phyloP scores from a whole-genome alignment of 1,140 invertebrate genomes.

The Formica exsecta region DNA sequence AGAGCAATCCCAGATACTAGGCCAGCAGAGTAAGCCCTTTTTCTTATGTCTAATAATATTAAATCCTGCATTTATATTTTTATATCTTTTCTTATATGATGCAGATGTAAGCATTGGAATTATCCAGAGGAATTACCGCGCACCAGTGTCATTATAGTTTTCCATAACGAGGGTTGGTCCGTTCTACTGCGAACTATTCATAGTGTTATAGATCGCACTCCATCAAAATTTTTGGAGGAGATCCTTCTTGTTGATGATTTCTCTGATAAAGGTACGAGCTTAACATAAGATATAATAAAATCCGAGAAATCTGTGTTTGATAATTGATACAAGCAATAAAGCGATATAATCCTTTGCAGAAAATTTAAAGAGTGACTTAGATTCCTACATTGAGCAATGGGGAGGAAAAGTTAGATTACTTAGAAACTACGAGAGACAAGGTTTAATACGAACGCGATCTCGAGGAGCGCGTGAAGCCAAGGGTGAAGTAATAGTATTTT shows the following conservation, averaged over 20 bases:
- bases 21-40: constrained; percentile 90
- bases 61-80: constrained; percentile 15
- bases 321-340: constrained; percentile 14
- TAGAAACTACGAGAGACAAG: constrained; percentile 95
- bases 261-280: constrained; percentile 94
- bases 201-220: constrained; percentile 97
- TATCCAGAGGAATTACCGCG: constrained; percentile 96
- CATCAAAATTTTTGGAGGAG: constrained; percentile 96
- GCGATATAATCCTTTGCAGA: constrained; percentile 87
- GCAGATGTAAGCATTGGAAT: constrained; percentile 98
- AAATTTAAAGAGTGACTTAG: constrained; percentile 95
- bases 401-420: constrained; percentile 95
- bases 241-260: constrained; percentile 99
- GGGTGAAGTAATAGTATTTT: constrained; percentile 98
- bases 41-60: background rate
- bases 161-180: constrained; percentile 99
- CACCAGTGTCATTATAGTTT: constrained; percentile 98
- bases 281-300: background rate
- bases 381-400: constrained; percentile 95
- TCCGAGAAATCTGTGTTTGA: background rate
- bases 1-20: constrained; percentile 95
- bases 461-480: constrained; percentile 96
- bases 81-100: constrained; percentile 53
- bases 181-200: constrained; percentile 98
- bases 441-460: constrained; percentile 96